These are phyloP conservation scores for Aphaenogaster floridana DNA, from an alignment of 1,140 invertebrate species.

Conservation along the genomic window DNA sequence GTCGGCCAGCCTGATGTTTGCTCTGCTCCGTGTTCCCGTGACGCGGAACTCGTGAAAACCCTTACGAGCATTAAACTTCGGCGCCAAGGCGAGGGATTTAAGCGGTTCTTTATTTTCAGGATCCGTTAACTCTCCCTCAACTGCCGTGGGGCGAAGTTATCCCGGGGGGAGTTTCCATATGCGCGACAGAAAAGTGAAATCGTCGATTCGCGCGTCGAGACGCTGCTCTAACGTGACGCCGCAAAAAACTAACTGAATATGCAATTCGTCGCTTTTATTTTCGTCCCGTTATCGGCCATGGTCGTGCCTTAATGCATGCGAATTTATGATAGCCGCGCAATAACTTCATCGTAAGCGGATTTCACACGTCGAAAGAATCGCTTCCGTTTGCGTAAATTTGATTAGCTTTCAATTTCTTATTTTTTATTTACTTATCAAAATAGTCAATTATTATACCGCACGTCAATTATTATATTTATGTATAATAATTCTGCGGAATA, in stretches of 20 bases:
- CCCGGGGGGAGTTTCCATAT: neutral
- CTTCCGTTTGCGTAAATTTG: neutral
- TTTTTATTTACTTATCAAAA: neutral
- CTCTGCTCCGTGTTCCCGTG: constrained; percentile 24
- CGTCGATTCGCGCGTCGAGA: constrained; percentile 1
- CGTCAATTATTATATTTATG: neutral
- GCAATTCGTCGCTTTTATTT: constrained; percentile 47
- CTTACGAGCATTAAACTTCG: constrained; percentile 57
- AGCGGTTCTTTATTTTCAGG: constrained; percentile 51
- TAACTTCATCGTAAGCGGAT: constrained; percentile 21
- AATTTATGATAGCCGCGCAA: constrained; percentile 26
- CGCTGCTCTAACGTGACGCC: constrained; percentile 14
- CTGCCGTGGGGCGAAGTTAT: neutral
- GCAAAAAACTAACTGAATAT: constrained; percentile 39
- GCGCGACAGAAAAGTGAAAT: constrained; percentile 30
- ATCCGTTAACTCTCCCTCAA: constrained; percentile 27
- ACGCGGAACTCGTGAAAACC: neutral
- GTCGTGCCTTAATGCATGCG: constrained; percentile 3
- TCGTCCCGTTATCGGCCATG: constrained; percentile 4
- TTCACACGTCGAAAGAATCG: constrained; percentile 8
- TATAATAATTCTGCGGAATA: neutral
- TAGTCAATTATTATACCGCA: neutral
- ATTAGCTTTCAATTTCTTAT: neutral
- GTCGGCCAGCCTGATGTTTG: constrained; percentile 27
- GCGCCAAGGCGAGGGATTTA: constrained; percentile 47